Percentiles rank a stretch among this genome's conserved stretches.
Conservation (phyloP, 2,797 vertebrate genomes). For the Lophotriccus pileatus region DNA sequence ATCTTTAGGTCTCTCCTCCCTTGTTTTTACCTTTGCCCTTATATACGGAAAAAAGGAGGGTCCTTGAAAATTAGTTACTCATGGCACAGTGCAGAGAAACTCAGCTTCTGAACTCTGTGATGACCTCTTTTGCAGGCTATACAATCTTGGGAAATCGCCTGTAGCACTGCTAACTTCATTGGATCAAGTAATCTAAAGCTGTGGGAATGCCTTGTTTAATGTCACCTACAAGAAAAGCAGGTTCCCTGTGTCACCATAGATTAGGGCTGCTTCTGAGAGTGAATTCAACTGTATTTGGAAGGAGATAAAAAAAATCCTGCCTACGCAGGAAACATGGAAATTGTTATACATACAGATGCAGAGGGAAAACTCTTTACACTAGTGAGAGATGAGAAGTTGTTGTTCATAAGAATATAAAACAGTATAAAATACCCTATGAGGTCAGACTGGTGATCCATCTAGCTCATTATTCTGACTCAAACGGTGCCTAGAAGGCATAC, state of each 20-base stretch:
- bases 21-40: not conserved
- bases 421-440: not conserved
- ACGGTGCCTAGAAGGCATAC: not conserved
- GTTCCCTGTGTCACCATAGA: not conserved
- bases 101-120: not conserved
- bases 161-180: not conserved
- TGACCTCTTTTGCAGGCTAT: not conserved
- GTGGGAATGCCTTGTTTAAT: not conserved
- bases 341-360: not conserved
- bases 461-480: not conserved
- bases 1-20: not conserved
- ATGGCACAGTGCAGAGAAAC: not conserved
- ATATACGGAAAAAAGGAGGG: not conserved
- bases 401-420: not conserved
- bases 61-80: not conserved
- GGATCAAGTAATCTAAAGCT: not conserved
- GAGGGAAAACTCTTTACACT: not conserved
- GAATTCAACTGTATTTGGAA: not conserved
- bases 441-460: not conserved
- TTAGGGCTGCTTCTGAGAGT: not conserved
- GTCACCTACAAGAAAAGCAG: not conserved
- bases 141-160: not conserved
- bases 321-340: fast-evolving
- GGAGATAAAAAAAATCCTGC: not conserved
- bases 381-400: not conserved